Evolutionary conservation across 2,113 vertebrate genomes (phyloP), one percentile per base, ranked within the genome.

Genomic region (Daubentonia madagascariensis): DNA sequence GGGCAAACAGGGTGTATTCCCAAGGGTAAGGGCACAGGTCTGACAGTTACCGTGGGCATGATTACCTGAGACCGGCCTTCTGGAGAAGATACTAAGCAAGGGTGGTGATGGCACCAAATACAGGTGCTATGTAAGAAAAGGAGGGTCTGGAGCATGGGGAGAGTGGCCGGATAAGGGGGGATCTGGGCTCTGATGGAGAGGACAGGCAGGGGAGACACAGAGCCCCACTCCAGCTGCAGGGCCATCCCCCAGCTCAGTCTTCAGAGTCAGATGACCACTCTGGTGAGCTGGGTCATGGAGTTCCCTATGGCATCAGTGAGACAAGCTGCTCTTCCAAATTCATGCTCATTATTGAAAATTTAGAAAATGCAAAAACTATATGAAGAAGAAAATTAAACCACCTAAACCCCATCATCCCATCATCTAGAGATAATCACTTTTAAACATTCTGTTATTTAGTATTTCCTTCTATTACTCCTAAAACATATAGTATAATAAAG

Each of bases 401-500:
- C 28, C 52, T 4, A 37, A 32, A 67, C 54, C 16, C 50, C 10
- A 30, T 22, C 67, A 25, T 50, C 37, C 52, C 28, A 32, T 37
- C 73, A 6, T n/a, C 57, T 61, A 95, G 76, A 86, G 11, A 43
- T 23, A 43, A 9, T 72, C 17, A 18, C 54, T 61, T 75, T 61
- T 14, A 86, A 30, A 59, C 3, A 20, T 48, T 35, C n/a, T 52
- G 28, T 72, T 68, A 70, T 32, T 67, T 85, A 87, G 32, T 28
- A 8, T 90, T 86, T 92, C n/a, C 18, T 94, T 91, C 8, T n/a
- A 52, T 52, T 59, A 61, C 32, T 65, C 37, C 28, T 20, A 30
- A 18, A 80, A 59, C 23, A n/a, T 23, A 50, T 30, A 40, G 9
- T 43, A 65, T 17, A 50, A 65, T 48, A 72, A 61, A 32, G 32